Evolutionary conservation across 2,113 vertebrate species (phyloP).

Genomic region (Mustelus asterias): DNA sequence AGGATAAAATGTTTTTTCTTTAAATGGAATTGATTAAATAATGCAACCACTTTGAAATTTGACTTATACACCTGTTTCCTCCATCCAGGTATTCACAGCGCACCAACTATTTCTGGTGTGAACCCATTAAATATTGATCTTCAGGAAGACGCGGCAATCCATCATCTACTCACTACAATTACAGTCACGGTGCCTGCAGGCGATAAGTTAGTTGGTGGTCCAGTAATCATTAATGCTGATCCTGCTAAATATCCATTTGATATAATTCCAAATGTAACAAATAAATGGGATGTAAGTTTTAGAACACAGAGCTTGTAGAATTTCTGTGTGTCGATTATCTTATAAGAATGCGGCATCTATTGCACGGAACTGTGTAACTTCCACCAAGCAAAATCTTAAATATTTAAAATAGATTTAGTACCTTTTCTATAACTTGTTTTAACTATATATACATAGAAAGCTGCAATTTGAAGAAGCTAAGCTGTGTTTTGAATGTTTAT

Average conservation of each 20-base stretch:
- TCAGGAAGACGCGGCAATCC: slow-evolving; percentile 43
- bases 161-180: slow-evolving; percentile 39
- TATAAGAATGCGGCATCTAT: neutral
- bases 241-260: slow-evolving; percentile 45
- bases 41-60: neutral
- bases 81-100: slow-evolving; percentile 41
- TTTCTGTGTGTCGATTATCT: neutral
- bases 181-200: slow-evolving; percentile 32
- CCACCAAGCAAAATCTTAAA: neutral
- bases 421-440: neutral
- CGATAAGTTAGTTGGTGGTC: slow-evolving; percentile 42
- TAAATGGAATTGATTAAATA: neutral
- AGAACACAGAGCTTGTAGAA: neutral
- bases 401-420: neutral
- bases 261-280: slow-evolving; percentile 38
- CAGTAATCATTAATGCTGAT: slow-evolving; percentile 44
- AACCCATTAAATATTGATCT: slow-evolving; percentile 38
- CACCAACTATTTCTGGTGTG: slow-evolving; percentile 40
- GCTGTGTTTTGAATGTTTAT: neutral
- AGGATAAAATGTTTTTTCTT: neutral
- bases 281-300: slow-evolving; percentile 47
- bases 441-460: neutral
- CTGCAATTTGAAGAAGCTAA: neutral
- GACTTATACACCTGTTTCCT: slow-evolving; percentile 1
- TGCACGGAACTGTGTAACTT: neutral